Conservation (phyloP, 2,888 invertebrate species). For the Dendrolimus houi region DNA sequence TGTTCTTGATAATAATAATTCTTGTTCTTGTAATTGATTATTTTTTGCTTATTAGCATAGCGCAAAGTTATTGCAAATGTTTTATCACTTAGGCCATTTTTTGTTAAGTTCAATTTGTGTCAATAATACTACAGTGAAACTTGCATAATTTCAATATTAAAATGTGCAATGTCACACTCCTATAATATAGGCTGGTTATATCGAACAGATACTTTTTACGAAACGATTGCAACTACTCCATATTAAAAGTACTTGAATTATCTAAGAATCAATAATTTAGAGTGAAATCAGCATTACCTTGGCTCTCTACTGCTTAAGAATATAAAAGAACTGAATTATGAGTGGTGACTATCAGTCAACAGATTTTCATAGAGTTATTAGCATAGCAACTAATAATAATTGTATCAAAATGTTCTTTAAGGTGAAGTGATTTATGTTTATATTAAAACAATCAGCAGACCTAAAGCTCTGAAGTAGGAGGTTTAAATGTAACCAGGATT, state of each 20-base stretch:
- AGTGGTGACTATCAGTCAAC: slow-evolving; percentile 49
- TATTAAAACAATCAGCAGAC: no score
- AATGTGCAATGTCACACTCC: slow-evolving; percentile 33
- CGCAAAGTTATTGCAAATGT: slow-evolving; percentile 11
- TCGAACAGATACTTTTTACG: slow-evolving; percentile 37
- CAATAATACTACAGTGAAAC: slow-evolving; percentile 24
- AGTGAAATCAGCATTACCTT: slow-evolving; percentile 67
- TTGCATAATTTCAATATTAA: slow-evolving; percentile 33
- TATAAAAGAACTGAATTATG: slow-evolving; percentile 59
- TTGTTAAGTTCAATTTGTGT: slow-evolving; percentile 30
- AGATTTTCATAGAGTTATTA: slow-evolving; percentile 32
- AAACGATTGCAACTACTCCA: slow-evolving; percentile 40
- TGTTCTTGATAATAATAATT: neutral
- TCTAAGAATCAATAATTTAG: slow-evolving; percentile 38
- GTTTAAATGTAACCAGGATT: no score
- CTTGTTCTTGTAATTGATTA: no score
- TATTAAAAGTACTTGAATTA: slow-evolving; percentile 34
- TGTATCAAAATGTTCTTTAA: slow-evolving; percentile 49
- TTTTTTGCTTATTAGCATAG: slow-evolving; percentile 6
- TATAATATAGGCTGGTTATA: slow-evolving; percentile 25
- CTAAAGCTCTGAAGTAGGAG: no score
- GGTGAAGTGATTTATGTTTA: slow-evolving; percentile 27
- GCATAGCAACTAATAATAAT: slow-evolving; percentile 22
- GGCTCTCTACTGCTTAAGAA: slow-evolving; percentile 48
- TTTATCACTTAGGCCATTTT: slow-evolving; percentile 22